A percentile compares a stretch with the other conserved stretches of the same genome.
These are phyloP conservation scores for Eristalis tenax DNA, from an alignment of 2,888 invertebrate genomes.

Conservation along the genomic window DNA sequence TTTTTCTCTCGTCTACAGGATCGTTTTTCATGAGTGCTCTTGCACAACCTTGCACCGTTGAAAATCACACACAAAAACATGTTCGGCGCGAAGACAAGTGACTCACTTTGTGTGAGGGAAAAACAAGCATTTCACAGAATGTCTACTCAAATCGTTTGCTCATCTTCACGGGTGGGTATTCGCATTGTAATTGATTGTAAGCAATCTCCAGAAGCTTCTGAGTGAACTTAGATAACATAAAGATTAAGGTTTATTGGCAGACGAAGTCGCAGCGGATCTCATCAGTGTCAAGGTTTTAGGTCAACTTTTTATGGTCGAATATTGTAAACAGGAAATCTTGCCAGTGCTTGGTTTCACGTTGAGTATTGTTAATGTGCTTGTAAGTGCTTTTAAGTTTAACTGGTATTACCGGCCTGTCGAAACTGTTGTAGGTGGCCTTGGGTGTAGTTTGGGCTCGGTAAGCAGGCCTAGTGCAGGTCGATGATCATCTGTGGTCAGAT, in stretches of 20 bases:
- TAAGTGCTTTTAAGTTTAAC: no score
- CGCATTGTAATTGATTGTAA: conserved; percentile 12
- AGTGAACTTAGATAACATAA: background rate
- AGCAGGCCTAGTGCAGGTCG: no score
- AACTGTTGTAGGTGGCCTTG: no score
- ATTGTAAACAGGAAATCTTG: no score
- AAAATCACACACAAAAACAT: background rate
- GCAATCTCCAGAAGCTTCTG: background rate
- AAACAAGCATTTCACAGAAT: background rate
- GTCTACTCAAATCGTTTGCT: background rate
- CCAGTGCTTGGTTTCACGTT: no score
- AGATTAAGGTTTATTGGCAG: background rate
- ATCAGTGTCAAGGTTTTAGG: background rate
- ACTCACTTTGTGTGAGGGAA: background rate
- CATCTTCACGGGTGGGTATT: background rate
- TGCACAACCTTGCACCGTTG: conserved; percentile 4
- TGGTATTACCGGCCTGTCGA: no score
- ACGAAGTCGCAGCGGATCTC: background rate
- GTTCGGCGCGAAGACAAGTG: background rate
- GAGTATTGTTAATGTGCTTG: no score
- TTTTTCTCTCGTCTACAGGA: conserved; percentile 4
- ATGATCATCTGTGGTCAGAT: no score
- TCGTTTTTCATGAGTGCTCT: background rate
- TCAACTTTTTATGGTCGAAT: background rate
- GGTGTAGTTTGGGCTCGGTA: no score